Evolutionary conservation across 2,113 vertebrate species (phyloP), one percentile per base, ranked within the genome.

Genomic region (Ellobius talpinus): DNA sequence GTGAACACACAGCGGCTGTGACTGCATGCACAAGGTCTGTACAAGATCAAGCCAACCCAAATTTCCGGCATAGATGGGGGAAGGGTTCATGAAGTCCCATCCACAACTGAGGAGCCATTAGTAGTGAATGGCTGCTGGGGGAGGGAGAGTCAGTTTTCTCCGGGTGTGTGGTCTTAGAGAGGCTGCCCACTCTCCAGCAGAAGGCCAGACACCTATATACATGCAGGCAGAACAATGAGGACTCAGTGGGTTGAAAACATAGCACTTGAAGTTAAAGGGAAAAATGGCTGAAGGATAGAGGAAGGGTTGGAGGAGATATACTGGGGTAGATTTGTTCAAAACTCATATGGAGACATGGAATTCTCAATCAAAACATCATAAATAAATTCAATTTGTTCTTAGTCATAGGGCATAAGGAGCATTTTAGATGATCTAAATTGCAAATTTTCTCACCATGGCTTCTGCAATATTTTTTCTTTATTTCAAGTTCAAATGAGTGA

Each of bases 401-500:
- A 39, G 78, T 93, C 42, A 66, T 17, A 93, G 12, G 12, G 24
- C 45, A n/a, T 50, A n/a, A 42, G 45, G 68, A 12, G 5, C 5
- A 76, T 55, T 73, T 73, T 26, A 65, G 5, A 47, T 58, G 16
- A 90, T 8, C 45, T 3, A 90, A 47, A 33, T 1, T 11, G 77
- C 23, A 95, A 87, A 89, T 73, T 42, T 94, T 16, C 26, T 97
- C 24, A 70, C 16, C 33, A 24, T 45, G 0, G 13, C 81, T 88
- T 89, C 45, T 77, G 3, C 31, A 96, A 91, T 87, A 21, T 68
- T 81, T 87, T 85, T 77, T 78, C 68, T 11, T 84, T 17, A 86
- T 74, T 93, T 93, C 19, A 86, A 90, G 39, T 92, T 92, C 55
- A 93, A 87, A 29, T 87, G 58, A 74, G 23, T 16, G 13, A 50